These are phyloP conservation scores for Gymnoscelis rufifasciata DNA, from an alignment of 2,888 invertebrate species.

Conservation along the genomic window DNA sequence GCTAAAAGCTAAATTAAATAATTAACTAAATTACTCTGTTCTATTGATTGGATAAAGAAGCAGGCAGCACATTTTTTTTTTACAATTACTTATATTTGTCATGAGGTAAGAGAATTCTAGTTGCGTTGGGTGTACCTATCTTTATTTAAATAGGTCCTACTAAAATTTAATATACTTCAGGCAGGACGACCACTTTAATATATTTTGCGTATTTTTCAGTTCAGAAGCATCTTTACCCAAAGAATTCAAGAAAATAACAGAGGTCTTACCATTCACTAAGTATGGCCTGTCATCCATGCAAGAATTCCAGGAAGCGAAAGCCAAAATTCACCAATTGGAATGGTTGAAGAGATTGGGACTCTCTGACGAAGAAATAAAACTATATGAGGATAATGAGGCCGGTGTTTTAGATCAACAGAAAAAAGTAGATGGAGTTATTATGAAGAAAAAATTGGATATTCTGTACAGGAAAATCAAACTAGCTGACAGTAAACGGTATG, in stretches of 20 bases:
- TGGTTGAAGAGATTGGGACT: slow-evolving; percentile 69
- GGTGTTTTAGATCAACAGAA: slow-evolving; percentile 48
- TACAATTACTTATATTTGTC: no score
- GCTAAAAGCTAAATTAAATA: no score
- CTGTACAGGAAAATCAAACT: slow-evolving; percentile 54
- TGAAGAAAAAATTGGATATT: slow-evolving; percentile 48
- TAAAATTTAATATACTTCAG: no score
- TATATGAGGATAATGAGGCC: slow-evolving; percentile 69
- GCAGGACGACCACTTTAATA: no score
- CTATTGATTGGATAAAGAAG: no score
- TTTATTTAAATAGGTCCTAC: no score
- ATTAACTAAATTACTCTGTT: no score
- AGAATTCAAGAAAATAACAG: slow-evolving; percentile 60
- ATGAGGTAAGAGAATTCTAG: no score
- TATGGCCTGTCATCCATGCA: slow-evolving; percentile 65
- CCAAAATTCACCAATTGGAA: slow-evolving; percentile 59
- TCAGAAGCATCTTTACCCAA: slow-evolving; percentile 60
- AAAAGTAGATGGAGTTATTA: slow-evolving; percentile 52
- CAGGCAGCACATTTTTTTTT: no score
- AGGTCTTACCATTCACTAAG: slow-evolving; percentile 60
- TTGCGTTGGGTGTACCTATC: no score
- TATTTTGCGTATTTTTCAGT: no score
- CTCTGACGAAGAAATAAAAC: slow-evolving; percentile 66
- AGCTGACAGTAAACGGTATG: slow-evolving; percentile 41
- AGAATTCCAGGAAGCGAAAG: slow-evolving; percentile 61